phyloP scores from a whole-genome alignment of 2,113 vertebrate species.

The Sylvilagus bachmani region DNA sequence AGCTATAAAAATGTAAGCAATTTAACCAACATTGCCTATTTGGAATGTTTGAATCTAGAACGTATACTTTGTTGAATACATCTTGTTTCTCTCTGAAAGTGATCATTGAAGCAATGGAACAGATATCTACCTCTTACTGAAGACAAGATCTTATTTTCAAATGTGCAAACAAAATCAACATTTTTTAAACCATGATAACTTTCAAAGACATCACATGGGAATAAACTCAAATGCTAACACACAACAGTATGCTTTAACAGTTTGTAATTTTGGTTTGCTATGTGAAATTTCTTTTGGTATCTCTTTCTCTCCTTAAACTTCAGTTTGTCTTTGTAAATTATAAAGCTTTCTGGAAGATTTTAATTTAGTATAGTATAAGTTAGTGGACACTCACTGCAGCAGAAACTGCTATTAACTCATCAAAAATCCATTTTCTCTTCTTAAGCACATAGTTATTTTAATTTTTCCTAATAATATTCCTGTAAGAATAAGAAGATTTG shows the following conservation, averaged over 20 bases:
- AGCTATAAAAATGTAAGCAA: not conserved
- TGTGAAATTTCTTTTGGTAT: not conserved
- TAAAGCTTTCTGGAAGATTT: not conserved
- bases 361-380: not conserved
- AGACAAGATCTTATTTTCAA: not conserved
- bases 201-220: not conserved
- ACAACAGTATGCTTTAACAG: not conserved
- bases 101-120: not conserved
- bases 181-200: not conserved
- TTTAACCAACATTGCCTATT: not conserved
- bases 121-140: not conserved
- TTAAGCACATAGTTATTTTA: not conserved
- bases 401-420: not conserved
- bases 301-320: not conserved
- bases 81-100: not conserved
- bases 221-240: not conserved
- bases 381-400: not conserved
- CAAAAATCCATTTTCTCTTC: not conserved
- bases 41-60: not conserved
- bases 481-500: conserved; percentile 4
- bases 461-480: not conserved
- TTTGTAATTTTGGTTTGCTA: not conserved
- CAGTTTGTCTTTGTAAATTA: not conserved
- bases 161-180: not conserved
- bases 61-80: not conserved